Base-by-base conservation (phyloP, 2,113 vertebrate species). In the Piaya cayana region DNA sequence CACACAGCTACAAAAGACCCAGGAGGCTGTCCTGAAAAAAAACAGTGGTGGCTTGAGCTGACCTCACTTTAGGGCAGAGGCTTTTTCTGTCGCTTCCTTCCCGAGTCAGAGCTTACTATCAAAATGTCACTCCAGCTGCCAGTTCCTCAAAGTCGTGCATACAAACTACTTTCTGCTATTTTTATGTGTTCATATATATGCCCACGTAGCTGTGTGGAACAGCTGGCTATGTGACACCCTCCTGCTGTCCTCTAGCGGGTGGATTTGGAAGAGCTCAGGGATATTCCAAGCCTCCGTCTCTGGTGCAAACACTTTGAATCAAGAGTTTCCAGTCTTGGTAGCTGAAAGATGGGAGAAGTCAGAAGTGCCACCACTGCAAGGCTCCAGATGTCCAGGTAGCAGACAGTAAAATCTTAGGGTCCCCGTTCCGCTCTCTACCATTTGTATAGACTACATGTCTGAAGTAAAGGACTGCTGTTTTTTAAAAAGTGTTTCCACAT, bases 121-220 rank as follows among this genome's bases (percentile, higher is more conserved):
- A 43, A 37, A 78, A 64, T 11, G n/a, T 64, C 49, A 23, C 36
- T 43, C 4, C 6, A 81, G 60, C 49, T 1, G 1, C 25, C 65
- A 36, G 26, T 23, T 76, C 70, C 69, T 60, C 30, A 43, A 29
- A 52, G 25, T 21, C 5, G 1, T 2, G 25, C 3, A 5, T 34
- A 4, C 11, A 36, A 56, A 14, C 27, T 14, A 1, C 22, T 60
- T 49, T 52, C 43, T 43, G 30, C 49, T 49, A 0, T 2, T 59
- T 56, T 8, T 2, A 2, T 7, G 50, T 7, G 15, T 15, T 52
- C n/a, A n/a, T n/a, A n/a, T n/a, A n/a, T n/a, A n/a, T 8, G 75
- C 18, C 25, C 0, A 21, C 1, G 1, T 4, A 30, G 34, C 75
- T n/a, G n/a, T 2, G 63, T 9, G 8, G 4, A 37, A 27, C 39